Evolutionary conservation across 2,113 vertebrate species (phyloP), one percentile per base, ranked within the genome.

Genomic region (Haliaeetus leucogaster): DNA sequence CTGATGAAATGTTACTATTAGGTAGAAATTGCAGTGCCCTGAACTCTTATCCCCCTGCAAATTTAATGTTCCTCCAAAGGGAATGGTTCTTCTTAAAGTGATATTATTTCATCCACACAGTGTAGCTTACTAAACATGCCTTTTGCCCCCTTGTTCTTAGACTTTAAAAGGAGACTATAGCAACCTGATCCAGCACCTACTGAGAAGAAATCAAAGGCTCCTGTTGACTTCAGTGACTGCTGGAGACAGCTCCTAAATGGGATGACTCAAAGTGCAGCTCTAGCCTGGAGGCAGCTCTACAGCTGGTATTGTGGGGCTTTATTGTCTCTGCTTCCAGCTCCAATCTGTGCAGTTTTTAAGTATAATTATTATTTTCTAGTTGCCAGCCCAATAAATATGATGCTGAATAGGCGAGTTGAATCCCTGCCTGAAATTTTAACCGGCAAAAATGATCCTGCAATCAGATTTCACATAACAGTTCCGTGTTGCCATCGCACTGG

Each of bases 201-300:
- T 63, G 90, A 90, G 88, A 86, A 70, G 93, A 96, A 95, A 96
- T 96, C 96, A 96, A 95, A 96, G 90, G 50, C 79, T 95, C 59
- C 86, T 90, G 71, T 95, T 95, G 91, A 94, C 94, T 97, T 86
- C 93, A 89, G 55, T 91, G 91, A 30, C 62, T 91, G 78, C 65
- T 93, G 55, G 62, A 96, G 70, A 91, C 63, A 65, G 74, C 58
- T 94, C 45, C 67, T 94, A 89, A 95, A 94, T 80, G 48, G 87
- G 78, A 91, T 89, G 86, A 85, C 86, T 90, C 83, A 72, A 93
- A 95, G 81, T 38, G 62, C 10, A 3, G 38, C 67, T 85, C 70
- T 94, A 91, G 89, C 90, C 91, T 68, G 87, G 59, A 94, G 91
- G 96, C 97, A 95, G 74, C 89, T 94, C 6, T 94, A 68, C 80